Conservation (phyloP, 1,140 invertebrate species). For the Drosophila kohkoa region DNA sequence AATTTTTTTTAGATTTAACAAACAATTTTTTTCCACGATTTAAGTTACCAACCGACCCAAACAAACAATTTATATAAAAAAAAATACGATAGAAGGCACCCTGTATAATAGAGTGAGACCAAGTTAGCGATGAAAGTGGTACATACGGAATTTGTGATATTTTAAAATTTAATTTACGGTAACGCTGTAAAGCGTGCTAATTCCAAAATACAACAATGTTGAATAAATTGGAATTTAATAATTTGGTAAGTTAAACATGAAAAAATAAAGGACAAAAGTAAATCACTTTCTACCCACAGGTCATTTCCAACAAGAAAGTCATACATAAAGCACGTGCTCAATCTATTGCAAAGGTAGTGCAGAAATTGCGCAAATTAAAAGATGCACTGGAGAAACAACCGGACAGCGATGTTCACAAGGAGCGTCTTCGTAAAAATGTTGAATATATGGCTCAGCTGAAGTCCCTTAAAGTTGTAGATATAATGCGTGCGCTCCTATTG, state of each 20-base stretch:
- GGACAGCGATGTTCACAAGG: constrained; percentile 56
- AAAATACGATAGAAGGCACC: background rate
- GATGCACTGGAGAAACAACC: constrained; percentile 54
- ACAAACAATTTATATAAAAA: background rate
- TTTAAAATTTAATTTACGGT: too few relatives aligned
- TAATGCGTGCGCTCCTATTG: constrained; percentile 57
- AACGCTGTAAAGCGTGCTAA: constrained; percentile 12
- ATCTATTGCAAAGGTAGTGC: constrained; percentile 74
- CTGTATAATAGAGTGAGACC: too few relatives aligned
- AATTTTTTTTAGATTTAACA: too few relatives aligned
- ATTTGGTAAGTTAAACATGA: constrained; percentile 65
- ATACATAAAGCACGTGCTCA: constrained; percentile 72
- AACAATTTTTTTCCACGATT: too few relatives aligned
- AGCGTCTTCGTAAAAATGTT: constrained; percentile 53
- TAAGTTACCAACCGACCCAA: too few relatives aligned
- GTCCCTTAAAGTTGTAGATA: constrained; percentile 48
- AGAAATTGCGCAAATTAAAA: constrained; percentile 76
- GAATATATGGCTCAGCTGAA: constrained; percentile 68
- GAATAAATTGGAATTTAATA: constrained; percentile 80
- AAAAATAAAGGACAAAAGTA: background rate
- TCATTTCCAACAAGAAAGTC: constrained; percentile 74
- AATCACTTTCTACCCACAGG: constrained; percentile 33
- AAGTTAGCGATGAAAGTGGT: too few relatives aligned
- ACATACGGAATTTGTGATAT: too few relatives aligned
- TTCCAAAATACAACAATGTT: constrained; percentile 56